phyloP scores from a whole-genome alignment of 2,113 vertebrate genomes.

The Syrrhaptes paradoxus region DNA sequence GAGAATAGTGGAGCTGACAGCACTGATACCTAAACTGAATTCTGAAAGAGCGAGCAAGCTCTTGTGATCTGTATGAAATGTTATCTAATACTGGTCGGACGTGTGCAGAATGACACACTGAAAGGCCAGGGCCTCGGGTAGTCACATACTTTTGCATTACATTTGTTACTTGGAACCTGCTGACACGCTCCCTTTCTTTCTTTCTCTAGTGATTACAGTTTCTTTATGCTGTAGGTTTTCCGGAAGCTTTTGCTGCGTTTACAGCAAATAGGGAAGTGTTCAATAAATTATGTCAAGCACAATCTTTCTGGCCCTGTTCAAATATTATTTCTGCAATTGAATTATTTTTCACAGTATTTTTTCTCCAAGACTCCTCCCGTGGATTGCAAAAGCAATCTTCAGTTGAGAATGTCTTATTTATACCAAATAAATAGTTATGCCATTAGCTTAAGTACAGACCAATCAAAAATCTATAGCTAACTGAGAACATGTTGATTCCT shows the following conservation, averaged over 20 bases:
- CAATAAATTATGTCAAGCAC: neutral
- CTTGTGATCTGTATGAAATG: neutral
- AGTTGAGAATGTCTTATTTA: slow-evolving; percentile 40
- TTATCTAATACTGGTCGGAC: neutral
- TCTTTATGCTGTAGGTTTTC: neutral
- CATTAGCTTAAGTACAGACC: slow-evolving; percentile 52
- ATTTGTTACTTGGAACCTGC: neutral
- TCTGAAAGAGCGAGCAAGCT: neutral
- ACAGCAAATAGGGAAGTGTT: neutral
- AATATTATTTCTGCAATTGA: neutral
- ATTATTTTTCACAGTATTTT: slow-evolving; percentile 39
- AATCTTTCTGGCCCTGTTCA: neutral
- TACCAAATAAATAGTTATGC: slow-evolving; percentile 58
- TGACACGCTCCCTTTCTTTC: neutral
- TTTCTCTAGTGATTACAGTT: neutral
- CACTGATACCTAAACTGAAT: neutral
- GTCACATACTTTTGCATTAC: neutral
- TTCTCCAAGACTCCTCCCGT: neutral
- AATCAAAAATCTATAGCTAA: slow-evolving; percentile 47
- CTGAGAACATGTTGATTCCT: slow-evolving; percentile 55
- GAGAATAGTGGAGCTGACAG: neutral
- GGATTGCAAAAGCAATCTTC: neutral
- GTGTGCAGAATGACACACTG: neutral
- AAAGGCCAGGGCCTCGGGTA: neutral
- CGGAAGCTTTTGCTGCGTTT: neutral